A percentile compares a stretch with the other conserved stretches of the same genome.
Conservation (phyloP, 2,797 vertebrate species). For the Parotocinclus haroldoi region DNA sequence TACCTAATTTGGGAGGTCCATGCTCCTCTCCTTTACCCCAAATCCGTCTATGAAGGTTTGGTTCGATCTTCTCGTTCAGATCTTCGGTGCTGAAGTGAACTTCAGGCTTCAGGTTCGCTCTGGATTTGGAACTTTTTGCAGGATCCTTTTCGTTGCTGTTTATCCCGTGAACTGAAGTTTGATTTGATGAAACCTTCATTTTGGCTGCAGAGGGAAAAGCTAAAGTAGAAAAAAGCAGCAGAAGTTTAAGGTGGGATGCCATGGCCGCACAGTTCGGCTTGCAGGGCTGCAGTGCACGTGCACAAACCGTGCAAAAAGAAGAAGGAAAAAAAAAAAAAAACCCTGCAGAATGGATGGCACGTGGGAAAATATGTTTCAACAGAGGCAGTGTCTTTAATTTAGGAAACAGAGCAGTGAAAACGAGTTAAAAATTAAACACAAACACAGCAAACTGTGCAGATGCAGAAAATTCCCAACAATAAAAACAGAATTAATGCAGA, state of each 20-base stretch:
- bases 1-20: constrained; percentile 58
- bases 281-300: neutral
- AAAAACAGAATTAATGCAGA: too few species aligned
- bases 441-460: too few species aligned
- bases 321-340: too few species aligned
- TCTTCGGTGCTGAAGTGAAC: constrained; percentile 30
- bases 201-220: neutral
- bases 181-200: neutral
- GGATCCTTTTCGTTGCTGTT: neutral
- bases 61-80: constrained; percentile 37
- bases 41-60: constrained; percentile 25
- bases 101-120: constrained; percentile 1
- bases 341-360: too few species aligned
- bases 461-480: too few species aligned
- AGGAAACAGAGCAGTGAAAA: too few species aligned
- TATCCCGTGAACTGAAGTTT: neutral
- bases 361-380: too few species aligned
- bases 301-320: too few species aligned
- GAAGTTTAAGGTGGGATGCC: constrained; percentile 6
- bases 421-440: too few species aligned
- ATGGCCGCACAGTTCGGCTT: constrained; percentile 17
- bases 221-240: neutral
- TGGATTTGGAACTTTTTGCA: neutral
- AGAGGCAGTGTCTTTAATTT: too few species aligned
- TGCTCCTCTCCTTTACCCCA: constrained; percentile 35